phyloP scores from a whole-genome alignment of 2,113 vertebrate species.

The chimpanzee (Pan troglodytes) region DNA sequence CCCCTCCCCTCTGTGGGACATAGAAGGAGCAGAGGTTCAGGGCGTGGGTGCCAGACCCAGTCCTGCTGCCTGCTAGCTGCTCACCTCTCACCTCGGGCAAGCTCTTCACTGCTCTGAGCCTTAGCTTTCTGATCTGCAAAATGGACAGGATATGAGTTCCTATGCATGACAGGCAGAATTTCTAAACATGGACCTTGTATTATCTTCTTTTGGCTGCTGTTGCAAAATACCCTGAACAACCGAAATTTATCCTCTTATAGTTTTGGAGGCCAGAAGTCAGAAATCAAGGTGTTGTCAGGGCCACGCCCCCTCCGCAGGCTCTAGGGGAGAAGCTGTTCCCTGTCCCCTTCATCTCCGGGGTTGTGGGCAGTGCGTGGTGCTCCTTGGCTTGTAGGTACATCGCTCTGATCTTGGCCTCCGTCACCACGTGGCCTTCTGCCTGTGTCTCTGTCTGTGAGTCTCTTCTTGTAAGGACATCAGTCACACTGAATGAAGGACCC shows the following conservation, averaged over 20 bases:
- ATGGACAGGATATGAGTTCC: too few relatives aligned
- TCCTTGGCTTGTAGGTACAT: too few relatives aligned
- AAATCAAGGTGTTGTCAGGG: too few relatives aligned
- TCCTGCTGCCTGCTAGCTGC: background rate
- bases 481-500: too few relatives aligned
- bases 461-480: background rate
- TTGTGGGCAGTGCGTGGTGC: too few relatives aligned
- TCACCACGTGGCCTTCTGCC: rapidly evolving
- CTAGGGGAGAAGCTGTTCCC: too few relatives aligned
- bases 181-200: background rate
- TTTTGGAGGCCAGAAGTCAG: background rate
- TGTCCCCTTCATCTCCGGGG: background rate
- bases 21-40: background rate
- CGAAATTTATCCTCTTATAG: background rate
- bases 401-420: rapidly evolving
- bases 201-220: too few relatives aligned
- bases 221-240: background rate
- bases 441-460: background rate
- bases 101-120: too few relatives aligned
- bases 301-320: background rate
- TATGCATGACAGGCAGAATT: background rate
- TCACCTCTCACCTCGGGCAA: background rate
- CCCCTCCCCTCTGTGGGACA: background rate
- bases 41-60: background rate
- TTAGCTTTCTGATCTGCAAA: background rate